Evolutionary conservation across 2,113 vertebrate genomes (phyloP), one percentile per base, ranked within the genome.

Genomic region (Ophthalmolycus amberensis): DNA sequence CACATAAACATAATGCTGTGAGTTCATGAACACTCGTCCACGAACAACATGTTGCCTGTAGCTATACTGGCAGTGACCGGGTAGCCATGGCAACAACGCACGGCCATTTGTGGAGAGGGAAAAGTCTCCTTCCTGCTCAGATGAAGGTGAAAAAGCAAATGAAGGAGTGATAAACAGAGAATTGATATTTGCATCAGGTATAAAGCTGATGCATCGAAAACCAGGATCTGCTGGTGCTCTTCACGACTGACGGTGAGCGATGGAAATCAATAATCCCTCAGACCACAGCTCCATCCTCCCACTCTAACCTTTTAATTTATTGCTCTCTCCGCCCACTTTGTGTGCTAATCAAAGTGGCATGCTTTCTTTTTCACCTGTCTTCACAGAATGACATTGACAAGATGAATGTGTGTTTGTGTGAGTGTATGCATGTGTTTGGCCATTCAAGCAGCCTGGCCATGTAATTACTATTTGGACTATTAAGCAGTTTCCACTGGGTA

Each of bases 61-160:
- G 29, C 29, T 29, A 16, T 29, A 16, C 9, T 59, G 56, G 4
- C 25, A 15, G 56, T 79, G 75, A 82, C 75, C 44, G 14, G 29
- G 87, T 93, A 79, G 84, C 93, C 88, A 88, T 79, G 68, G 82
- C 80, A 94, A 92, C 88, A 60, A 40, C 15, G 77, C 75, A 59
- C 42, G 42, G 68, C 20, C 81, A 87, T 87, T 64, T 42, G 37
- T 34, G 64, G 46, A 29, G 38, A 22, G 42, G 18, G 32, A 64
- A 25, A 11, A 46, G 40, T 54, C 32, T 52, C 22, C 3, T 25
- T 74, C 44, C 42, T 65, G 46, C 63, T 66, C 10, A 38, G 34
- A 87, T 69, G 60, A 83, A 68, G 54, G 64, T 50, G 46, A 70
- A 60, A 79, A 44, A 56, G 54, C 18, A 82, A 75, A 63, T 71